These are phyloP conservation scores for Melipona quadrifasciata DNA, from an alignment of 1,140 invertebrate species.

Conservation along the genomic window DNA sequence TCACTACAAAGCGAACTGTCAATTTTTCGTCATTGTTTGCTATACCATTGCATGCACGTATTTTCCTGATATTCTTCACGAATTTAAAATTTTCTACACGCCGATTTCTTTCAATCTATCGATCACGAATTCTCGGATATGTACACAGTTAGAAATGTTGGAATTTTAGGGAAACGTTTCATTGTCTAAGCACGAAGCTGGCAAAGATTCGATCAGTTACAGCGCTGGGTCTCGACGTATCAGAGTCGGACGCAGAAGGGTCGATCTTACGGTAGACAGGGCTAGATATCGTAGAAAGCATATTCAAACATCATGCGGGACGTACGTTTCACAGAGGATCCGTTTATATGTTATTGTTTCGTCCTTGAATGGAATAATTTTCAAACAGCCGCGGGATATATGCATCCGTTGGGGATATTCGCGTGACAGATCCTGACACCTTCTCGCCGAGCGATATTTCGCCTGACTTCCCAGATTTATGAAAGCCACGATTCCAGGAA, in stretches of 20 bases:
- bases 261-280: background rate
- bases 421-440: background rate
- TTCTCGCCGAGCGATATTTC: background rate
- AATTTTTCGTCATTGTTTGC: too few species aligned
- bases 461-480: too few species aligned
- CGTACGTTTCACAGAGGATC: background rate
- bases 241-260: background rate
- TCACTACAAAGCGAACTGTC: too few species aligned
- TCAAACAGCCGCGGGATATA: background rate
- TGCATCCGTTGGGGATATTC: too few species aligned
- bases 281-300: background rate
- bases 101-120: too few species aligned
- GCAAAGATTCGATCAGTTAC: background rate
- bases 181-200: background rate
- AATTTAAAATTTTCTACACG: too few species aligned
- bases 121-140: too few species aligned
- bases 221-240: background rate
- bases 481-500: background rate
- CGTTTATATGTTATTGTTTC: background rate
- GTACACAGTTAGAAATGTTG: too few species aligned
- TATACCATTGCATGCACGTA: too few species aligned
- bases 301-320: background rate
- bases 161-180: background rate
- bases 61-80: too few species aligned
- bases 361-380: constrained; percentile 15